phyloP scores from a whole-genome alignment of 2,888 invertebrate species.

The Tortrix viridana region DNA sequence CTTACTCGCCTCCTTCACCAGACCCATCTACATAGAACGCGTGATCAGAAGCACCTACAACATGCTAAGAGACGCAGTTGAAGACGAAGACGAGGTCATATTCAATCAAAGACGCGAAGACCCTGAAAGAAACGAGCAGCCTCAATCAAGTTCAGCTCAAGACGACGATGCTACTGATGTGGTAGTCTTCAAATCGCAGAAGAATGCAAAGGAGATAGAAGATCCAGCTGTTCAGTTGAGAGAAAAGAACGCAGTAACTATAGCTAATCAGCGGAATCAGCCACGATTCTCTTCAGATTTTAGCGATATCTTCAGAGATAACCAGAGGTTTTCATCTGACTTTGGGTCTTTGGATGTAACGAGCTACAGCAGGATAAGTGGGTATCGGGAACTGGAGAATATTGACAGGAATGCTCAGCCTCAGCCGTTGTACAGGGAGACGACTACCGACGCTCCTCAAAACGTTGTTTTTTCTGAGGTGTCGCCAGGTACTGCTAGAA shows the following conservation, averaged over 20 bases:
- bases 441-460: conserved; percentile 75
- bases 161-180: conserved; percentile 73
- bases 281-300: conserved; percentile 68
- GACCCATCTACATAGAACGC: conserved; percentile 81
- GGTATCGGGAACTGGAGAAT: conserved; percentile 72
- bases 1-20: conserved; percentile 78
- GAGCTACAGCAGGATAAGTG: conserved; percentile 58
- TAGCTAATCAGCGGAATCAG: conserved; percentile 32
- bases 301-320: conserved; percentile 54
- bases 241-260: conserved; percentile 52
- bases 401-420: conserved; percentile 73
- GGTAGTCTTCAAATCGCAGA: conserved; percentile 71
- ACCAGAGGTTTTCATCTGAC: conserved; percentile 62
- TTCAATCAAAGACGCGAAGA: conserved; percentile 65
- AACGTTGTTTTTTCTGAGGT: conserved; percentile 68
- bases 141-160: conserved; percentile 47
- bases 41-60: conserved; percentile 76
- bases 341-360: conserved; percentile 65
- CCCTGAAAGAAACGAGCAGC: conserved; percentile 30
- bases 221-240: conserved; percentile 66
- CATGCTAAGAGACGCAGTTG: conserved; percentile 72
- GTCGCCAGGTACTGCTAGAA: conserved; percentile 68
- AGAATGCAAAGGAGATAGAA: conserved; percentile 69
- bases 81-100: conserved; percentile 84
- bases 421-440: conserved; percentile 82